phyloP scores from a whole-genome alignment of 2,888 invertebrate species.

The Amaurobius ferox region DNA sequence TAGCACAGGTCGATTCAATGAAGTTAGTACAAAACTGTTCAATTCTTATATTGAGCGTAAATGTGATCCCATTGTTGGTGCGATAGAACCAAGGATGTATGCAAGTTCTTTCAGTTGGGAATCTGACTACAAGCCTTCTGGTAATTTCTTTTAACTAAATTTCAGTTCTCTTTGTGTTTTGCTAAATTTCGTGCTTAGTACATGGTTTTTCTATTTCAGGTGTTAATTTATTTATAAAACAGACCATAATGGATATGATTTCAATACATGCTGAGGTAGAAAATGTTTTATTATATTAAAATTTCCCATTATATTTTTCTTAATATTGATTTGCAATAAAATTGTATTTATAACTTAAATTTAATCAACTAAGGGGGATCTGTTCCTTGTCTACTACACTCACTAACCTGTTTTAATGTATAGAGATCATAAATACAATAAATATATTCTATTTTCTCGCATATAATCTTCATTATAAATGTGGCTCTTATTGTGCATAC shows the following conservation, averaged over 20 bases:
- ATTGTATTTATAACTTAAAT: too few relatives aligned
- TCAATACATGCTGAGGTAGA: slow-evolving; percentile 80
- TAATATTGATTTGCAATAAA: background rate
- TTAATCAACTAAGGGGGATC: too few relatives aligned
- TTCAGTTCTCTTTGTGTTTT: too few relatives aligned
- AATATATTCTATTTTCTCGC: too few relatives aligned
- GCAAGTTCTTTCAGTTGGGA: slow-evolving; percentile 92
- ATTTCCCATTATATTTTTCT: too few relatives aligned
- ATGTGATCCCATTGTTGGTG: slow-evolving; percentile 95
- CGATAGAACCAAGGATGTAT: slow-evolving; percentile 97
- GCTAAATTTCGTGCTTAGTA: background rate
- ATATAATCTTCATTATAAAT: too few relatives aligned
- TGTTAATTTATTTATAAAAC: slow-evolving; percentile 89
- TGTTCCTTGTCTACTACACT: too few relatives aligned
- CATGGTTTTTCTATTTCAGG: slow-evolving; percentile 78
- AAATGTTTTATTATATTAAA: background rate
- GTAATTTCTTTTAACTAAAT: slow-evolving; percentile 13
- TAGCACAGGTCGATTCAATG: slow-evolving; percentile 76
- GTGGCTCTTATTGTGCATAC: too few relatives aligned
- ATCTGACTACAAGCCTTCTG: slow-evolving; percentile 83
- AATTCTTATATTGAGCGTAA: slow-evolving; percentile 85
- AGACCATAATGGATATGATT: slow-evolving; percentile 79
- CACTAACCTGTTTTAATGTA: too few relatives aligned
- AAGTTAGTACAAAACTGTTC: slow-evolving; percentile 77
- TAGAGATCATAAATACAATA: too few relatives aligned